Percentiles rank a stretch among this genome's conserved stretches.
Conservation (phyloP, 2,797 vertebrate species). For the Premnoplex brunnescens region DNA sequence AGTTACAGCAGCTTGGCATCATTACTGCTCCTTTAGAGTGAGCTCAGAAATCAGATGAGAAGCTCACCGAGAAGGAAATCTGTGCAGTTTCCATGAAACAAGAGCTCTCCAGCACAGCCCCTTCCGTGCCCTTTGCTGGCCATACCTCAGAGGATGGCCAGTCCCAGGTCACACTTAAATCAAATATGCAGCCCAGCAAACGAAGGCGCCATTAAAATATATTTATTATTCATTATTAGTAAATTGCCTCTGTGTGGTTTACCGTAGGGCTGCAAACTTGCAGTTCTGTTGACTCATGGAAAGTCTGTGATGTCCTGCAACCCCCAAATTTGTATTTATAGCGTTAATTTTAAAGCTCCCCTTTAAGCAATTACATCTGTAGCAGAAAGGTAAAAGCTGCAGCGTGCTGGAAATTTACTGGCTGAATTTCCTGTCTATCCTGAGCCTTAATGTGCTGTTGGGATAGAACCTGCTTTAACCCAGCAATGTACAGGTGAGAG, state of each 20-base stretch:
- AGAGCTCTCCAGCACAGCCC: background rate
- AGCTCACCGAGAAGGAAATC: background rate
- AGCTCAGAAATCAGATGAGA: background rate
- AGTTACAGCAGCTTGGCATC: constrained; percentile 4
- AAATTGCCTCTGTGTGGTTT: constrained; percentile 76
- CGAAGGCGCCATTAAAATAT: constrained; percentile 74
- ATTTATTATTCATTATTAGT: constrained; percentile 83
- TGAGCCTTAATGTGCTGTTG: background rate
- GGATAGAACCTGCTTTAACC: constrained; percentile 62
- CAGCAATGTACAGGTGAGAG: constrained; percentile 65
- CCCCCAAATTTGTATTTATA: constrained; percentile 77
- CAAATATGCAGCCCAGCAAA: constrained; percentile 64
- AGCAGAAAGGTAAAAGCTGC: constrained; percentile 67
- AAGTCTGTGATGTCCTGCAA: constrained; percentile 68
- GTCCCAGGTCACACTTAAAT: constrained; percentile 53
- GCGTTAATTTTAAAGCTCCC: constrained; percentile 75
- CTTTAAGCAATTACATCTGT: constrained; percentile 57
- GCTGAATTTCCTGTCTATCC: background rate
- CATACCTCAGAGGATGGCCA: background rate
- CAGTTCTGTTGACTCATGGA: constrained; percentile 77
- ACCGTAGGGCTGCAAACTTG: constrained; percentile 59
- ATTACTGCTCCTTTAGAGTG: constrained; percentile 1
- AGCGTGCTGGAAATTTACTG: constrained; percentile 5
- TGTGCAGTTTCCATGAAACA: background rate
- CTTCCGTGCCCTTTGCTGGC: background rate